These are phyloP conservation scores for Azemiops feae DNA, from an alignment of 2,113 vertebrate genomes.

Conservation along the genomic window DNA sequence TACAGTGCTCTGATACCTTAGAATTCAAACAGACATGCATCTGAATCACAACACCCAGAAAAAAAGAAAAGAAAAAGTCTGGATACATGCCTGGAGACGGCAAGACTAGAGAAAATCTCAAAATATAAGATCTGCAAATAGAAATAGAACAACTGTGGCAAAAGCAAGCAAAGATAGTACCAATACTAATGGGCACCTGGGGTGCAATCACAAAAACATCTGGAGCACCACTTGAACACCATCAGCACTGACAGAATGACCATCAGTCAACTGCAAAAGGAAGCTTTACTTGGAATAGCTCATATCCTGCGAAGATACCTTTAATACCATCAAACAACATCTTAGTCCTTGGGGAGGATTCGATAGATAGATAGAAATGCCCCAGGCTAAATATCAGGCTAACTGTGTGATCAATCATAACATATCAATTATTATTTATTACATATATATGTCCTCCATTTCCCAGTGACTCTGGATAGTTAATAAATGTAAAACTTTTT, in stretches of 20 bases:
- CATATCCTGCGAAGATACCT: background rate
- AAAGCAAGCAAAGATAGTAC: too few species aligned
- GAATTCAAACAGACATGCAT: background rate
- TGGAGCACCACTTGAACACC: too few species aligned
- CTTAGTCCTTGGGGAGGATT: background rate
- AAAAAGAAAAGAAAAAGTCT: background rate
- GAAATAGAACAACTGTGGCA: too few species aligned
- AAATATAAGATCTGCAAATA: background rate
- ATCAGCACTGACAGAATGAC: background rate
- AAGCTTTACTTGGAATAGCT: background rate
- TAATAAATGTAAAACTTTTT: background rate
- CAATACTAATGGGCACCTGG: too few species aligned
- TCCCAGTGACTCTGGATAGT: background rate
- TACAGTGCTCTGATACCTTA: background rate
- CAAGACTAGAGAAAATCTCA: background rate
- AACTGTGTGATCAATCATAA: background rate
- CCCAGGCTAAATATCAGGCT: background rate
- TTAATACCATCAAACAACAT: background rate
- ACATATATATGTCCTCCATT: background rate
- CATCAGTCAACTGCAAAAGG: background rate
- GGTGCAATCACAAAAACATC: too few species aligned
- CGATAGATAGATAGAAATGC: background rate
- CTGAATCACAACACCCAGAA: background rate
- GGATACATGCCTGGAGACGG: background rate
- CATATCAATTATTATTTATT: background rate